phyloP scores from a whole-genome alignment of 2,888 invertebrate species.

The Perizoma affinitatum region DNA sequence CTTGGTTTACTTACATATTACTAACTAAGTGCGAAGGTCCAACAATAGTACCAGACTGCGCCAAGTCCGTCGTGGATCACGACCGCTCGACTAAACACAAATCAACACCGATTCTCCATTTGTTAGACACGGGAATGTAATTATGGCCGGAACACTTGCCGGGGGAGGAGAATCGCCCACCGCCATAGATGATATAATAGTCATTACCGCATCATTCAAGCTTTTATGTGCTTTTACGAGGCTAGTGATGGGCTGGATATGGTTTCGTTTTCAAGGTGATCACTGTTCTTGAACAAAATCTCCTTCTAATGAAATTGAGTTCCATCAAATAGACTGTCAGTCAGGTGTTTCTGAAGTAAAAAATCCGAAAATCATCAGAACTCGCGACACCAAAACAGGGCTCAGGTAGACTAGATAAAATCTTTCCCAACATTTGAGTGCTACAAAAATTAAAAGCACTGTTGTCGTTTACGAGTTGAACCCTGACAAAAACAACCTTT shows the following conservation, averaged over 20 bases:
- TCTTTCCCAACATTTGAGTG: too few species aligned
- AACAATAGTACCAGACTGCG: conserved; percentile 19
- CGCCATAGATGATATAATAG: conserved; percentile 32
- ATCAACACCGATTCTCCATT: conserved; percentile 86
- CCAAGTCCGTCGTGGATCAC: conserved; percentile 53
- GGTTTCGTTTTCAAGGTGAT: background rate
- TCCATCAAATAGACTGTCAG: too few species aligned
- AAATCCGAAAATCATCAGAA: too few species aligned
- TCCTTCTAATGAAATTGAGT: too few species aligned
- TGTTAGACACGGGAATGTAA: conserved; percentile 86
- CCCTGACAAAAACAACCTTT: too few species aligned
- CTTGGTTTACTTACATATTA: too few species aligned
- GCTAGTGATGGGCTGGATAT: conserved; percentile 8
- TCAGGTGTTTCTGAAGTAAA: too few species aligned
- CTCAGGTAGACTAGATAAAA: too few species aligned
- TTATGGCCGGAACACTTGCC: conserved; percentile 82
- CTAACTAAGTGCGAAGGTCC: conserved; percentile 18
- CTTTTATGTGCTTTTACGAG: conserved; percentile 25
- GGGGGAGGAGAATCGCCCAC: conserved; percentile 54
- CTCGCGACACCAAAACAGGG: too few species aligned
- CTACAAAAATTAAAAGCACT: too few species aligned
- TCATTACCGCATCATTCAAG: conserved; percentile 61
- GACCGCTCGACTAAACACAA: conserved; percentile 79
- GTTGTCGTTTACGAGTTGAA: too few species aligned
- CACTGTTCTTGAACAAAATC: too few species aligned